A percentile compares a stretch with the other conserved stretches of the same genome.
phyloP scores from a whole-genome alignment of 2,797 vertebrate species.

The Paramormyrops hopkinsi region DNA sequence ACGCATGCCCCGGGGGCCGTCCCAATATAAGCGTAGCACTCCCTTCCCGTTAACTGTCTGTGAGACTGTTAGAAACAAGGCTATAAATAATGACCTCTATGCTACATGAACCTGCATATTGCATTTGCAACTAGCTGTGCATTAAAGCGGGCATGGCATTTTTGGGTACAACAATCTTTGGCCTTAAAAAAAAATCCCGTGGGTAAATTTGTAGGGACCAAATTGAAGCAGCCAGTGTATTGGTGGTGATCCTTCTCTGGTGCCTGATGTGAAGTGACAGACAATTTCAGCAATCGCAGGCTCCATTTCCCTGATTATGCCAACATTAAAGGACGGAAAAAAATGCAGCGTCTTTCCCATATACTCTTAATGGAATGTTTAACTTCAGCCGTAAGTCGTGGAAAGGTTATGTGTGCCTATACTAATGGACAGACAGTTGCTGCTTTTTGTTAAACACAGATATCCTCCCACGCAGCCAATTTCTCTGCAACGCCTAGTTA shows the following conservation, averaged over 20 bases:
- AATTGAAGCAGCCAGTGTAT: background rate
- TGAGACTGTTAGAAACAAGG: background rate
- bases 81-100: background rate
- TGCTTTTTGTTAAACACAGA: slow-evolving; percentile 1
- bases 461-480: background rate
- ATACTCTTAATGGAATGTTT: background rate
- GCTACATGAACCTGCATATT: background rate
- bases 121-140: background rate
- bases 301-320: background rate
- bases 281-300: background rate
- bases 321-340: background rate
- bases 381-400: background rate
- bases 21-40: background rate
- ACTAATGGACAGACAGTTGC: background rate
- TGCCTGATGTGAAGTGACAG: background rate
- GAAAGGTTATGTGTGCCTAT: background rate
- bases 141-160: background rate
- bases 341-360: background rate
- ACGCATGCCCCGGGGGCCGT: background rate
- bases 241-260: background rate
- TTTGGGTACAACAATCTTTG: background rate
- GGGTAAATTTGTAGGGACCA: background rate
- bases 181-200: background rate
- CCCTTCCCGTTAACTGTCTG: background rate
- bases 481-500: slow-evolving; percentile 10